A percentile compares a stretch with the other conserved stretches of the same genome.
phyloP scores from a whole-genome alignment of 2,113 vertebrate species.

The Cyprinodon tularosa region DNA sequence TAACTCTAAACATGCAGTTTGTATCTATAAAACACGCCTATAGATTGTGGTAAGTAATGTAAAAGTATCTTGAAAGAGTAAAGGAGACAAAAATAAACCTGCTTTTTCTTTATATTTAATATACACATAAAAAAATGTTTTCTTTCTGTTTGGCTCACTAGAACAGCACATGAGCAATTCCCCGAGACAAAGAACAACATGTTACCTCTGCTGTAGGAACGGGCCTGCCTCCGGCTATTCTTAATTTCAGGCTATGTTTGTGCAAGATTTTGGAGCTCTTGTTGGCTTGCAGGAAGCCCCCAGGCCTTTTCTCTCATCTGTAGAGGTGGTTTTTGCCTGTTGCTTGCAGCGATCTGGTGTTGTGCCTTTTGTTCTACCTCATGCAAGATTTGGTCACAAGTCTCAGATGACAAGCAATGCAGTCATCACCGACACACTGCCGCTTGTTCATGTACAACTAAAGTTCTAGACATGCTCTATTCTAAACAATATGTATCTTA shows the following conservation, averaged over 20 bases:
- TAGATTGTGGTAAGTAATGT: conserved; percentile 47
- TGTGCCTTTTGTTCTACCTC: conserved; percentile 63
- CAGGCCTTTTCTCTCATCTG: conserved; percentile 77
- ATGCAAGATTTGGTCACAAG: conserved; percentile 72
- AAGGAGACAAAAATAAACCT: conserved; percentile 30
- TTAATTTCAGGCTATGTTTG: conserved; percentile 83
- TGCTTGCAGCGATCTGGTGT: conserved; percentile 68
- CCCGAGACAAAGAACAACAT: conserved; percentile 68
- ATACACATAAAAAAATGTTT: conserved; percentile 43
- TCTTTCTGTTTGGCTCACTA: conserved; percentile 43
- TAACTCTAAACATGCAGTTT: conserved; percentile 48
- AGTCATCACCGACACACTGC: conserved; percentile 58
- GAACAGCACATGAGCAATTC: conserved; percentile 58
- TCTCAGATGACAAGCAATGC: conserved; percentile 65
- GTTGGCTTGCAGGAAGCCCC: conserved; percentile 72
- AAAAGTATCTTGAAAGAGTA: conserved; percentile 20
- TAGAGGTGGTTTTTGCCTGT: conserved; percentile 63
- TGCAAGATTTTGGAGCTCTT: conserved; percentile 65
- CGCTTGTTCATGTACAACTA: conserved; percentile 44
- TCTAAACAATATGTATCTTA: conserved; percentile 5
- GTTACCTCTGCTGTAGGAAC: conserved; percentile 69
- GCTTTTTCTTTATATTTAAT: conserved; percentile 51
- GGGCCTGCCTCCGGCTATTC: conserved; percentile 73
- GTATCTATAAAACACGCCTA: conserved; percentile 54
- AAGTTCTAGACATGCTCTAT: conserved; percentile 15